Base-by-base conservation (phyloP, 1,140 invertebrate species). In the Solen grandis region DNA sequence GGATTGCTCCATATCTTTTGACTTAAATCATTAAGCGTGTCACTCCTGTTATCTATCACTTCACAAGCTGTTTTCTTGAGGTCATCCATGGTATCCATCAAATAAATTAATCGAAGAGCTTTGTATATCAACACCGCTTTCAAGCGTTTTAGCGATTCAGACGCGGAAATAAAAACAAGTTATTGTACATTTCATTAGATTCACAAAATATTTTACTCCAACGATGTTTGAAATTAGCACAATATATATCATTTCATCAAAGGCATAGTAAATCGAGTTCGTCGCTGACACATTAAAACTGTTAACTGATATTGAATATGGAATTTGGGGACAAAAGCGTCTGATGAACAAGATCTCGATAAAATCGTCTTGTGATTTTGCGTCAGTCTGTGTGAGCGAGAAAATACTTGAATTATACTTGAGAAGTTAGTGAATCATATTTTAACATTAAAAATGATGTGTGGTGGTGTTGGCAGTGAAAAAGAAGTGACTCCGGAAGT, bases 1-100 rank as follows among this genome's bases (percentile, higher is more conserved):
- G 92, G 92, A 59, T 89, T 75, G 36, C 87, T 84, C 91, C 90
- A 92, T 46, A 92, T 87, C 50, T 87, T 82, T 46, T 84, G 76
- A 74, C 88, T 90, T 5, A 90, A 10, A 35, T 25, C 25, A 41
- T 84, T 60, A 25, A 90, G 66, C 19, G 81, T 74, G 16, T 33
- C 31, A 57, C 68, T 46, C 13, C 69, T 41, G n/a, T 84, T 74
- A 55, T 89, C 88, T 52, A 90, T 88, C 0, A 85, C 84, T 25
- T 62, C 46, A 59, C 82, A 84, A 35, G 81, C 86, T 36, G 72
- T 59, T 5, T 57, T 55, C 60, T 86, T 85, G 14, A 85, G 62
- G 14, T 75, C 68, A 35, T 81, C 76, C 83, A 85, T 87, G 0
- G 57, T 36, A 50, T 72, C 27, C 50, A 0, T 38, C 10, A 5